Conservation (phyloP, 1,140 invertebrate species). For the Pseudomyrmex flavicornis region DNA sequence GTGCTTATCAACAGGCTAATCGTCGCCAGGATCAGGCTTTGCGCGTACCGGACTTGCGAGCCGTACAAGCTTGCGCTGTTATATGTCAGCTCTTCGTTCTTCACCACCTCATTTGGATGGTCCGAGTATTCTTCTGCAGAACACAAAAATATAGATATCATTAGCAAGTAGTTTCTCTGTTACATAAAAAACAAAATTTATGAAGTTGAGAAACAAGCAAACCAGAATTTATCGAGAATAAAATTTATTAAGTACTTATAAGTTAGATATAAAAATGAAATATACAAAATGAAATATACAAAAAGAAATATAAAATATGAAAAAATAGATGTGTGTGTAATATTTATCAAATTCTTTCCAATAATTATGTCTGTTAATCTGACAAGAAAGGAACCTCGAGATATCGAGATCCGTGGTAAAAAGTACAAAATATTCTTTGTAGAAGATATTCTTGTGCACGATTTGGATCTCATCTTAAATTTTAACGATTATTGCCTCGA, state of each 20-base stretch:
- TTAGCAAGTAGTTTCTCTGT: background rate
- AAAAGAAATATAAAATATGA: no score
- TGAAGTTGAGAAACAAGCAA: background rate
- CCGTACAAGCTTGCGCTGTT: constrained; percentile 80
- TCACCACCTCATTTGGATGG: constrained; percentile 95
- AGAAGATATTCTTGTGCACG: background rate
- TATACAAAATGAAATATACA: no score
- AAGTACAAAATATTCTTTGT: background rate
- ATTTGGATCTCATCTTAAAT: constrained; percentile 1
- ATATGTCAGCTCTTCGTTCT: constrained; percentile 95
- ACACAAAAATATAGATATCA: constrained; percentile 62
- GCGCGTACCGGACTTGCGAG: constrained; percentile 55
- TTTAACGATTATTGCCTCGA: constrained; percentile 34
- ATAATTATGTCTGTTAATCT: background rate
- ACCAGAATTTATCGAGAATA: no score
- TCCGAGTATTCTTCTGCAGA: constrained; percentile 93
- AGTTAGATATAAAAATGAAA: background rate
- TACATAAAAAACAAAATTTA: background rate
- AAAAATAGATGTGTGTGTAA: background rate
- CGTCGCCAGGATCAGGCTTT: constrained; percentile 70
- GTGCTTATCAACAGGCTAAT: constrained; percentile 77
- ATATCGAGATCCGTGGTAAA: background rate
- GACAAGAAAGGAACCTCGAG: background rate
- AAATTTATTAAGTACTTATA: no score
- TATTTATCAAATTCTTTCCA: background rate